Evolutionary conservation across 2,888 invertebrate genomes (phyloP), one percentile per base, ranked within the genome.

Genomic region (Tenthredo amoena): DNA sequence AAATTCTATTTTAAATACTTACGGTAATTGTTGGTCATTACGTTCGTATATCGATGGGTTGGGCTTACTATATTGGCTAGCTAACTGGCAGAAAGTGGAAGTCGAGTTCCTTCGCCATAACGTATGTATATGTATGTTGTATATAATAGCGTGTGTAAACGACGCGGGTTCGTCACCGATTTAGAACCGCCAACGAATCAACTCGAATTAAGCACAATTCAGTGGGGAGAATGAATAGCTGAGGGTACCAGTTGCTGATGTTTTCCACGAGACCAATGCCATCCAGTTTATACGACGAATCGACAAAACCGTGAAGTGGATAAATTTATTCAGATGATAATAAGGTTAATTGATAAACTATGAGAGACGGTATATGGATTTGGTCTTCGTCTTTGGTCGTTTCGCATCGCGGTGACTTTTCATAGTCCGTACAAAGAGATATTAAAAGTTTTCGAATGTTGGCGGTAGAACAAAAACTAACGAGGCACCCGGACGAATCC

Each of bases 191-290:
- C 88, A 89, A 89, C 90, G 88, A 91, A 92, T 92, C 90, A 91
- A 90, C 89, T 88, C 87, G 89, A 90, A 92, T 92, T 91, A 90
- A 91, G 89, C 87, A 87, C 91, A 92, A 92, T 92, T 92, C 91
- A 89, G 85, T 82, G n/a, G 76, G 87, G 86, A 87, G 87, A 87
- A 90, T 89, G 89, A 90, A 88, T 88, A 88, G 84, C 84, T 89
- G 88, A 89, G 87, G 88, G 85, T 62, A 37, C 40, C 21, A 37
- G 58, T 40, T 31, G 87, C 87, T 88, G 87, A 86, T 26, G 50
- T 18, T n/a, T 50, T 77, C 18, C 50, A 74, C 72, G 40, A 10
- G n/a, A 43, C 72, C 21, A 15, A 15, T 40, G 40, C 40, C 37
- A n/a, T 40, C 7, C 40, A 37, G 40, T 72, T 72, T 72, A 21